Base-by-base conservation (phyloP, 2,888 invertebrate genomes). In the Nephrotoma appendiculata region DNA sequence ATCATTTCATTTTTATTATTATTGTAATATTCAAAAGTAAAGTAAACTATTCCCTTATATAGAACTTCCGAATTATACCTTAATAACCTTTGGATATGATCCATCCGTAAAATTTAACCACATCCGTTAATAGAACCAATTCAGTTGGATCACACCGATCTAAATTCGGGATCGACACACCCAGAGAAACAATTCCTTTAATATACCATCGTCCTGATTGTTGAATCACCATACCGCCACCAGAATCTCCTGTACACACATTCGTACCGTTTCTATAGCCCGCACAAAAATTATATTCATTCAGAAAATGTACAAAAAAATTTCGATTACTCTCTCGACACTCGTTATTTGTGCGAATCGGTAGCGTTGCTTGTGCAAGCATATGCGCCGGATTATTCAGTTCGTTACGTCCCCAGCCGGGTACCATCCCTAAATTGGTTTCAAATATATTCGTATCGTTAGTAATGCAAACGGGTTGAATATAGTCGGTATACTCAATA, bases 171-270 rank as follows among this genome's bases (percentile, higher is more conserved):
- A 42, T 42, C 0, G 87, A 48, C 1, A 86, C 87, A 44, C 87
- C 87, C 12, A 88, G n/a, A 11, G 88, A 88, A n/a, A 88, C 88
- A 83, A 88, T 88, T 42, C 88, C 88, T 12, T 88, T 86, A 15
- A 88, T 31, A 84, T 87, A 86, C 45, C 85, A 88, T n/a, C 83
- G 48, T 6, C 31, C 52, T 44, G 87, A 31, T 6, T 57, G 9
- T 86, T 87, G 84, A 5, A 93, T 89, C 19, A 90, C 88, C 88
- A 92, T 91, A 0, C 92, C 93, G 71, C 93, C 92, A 1, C 93
- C 93, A 86, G 93, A 93, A 88, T 93, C 93, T 0, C 93, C 93
- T 57, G 92, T 93, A 88, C 93, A 93, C 5, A 92, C 92, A 87
- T 92, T 92, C 3, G 91, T 92, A 6, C 88, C 88, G 42, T 84